Evolutionary conservation across 2,797 vertebrate species (phyloP), one percentile per base, ranked within the genome.

Genomic region (Hirundo rustica): DNA sequence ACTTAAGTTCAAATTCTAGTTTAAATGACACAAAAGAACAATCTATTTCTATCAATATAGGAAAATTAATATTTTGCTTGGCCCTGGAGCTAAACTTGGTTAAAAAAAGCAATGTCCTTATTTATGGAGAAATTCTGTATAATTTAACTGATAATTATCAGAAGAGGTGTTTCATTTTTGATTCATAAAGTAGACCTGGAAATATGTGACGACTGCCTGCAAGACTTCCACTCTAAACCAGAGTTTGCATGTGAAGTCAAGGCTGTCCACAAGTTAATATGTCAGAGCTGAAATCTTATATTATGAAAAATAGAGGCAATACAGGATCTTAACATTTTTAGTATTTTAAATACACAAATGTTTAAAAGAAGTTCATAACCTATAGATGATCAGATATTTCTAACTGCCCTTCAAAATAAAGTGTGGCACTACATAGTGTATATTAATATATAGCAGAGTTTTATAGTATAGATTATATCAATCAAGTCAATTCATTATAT

Each of bases 401-500:
- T 78, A 65, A 40, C 73, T 82, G 13, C 7, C 2, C 11, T 76
- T 40, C 36, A 26, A 93, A 73, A 30, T 34, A 27, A 20, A 50
- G 0, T 8, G 13, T n/a, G 42, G 4, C 22, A 23, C 34, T 66
- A 38, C 22, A 32, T 12, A 53, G 4, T 0, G 0, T 1, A 1
- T 29, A 54, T 38, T 66, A 50, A 54, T 47, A 32, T 9, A 32
- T 0, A 8, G 8, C 11, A 26, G 22, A 79, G 5, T 54, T 76
- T 45, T 32, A 26, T 9, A 34, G 11, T 40, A 18, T 7, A 21
- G 36, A 62, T 75, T 32, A 20, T 57, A 11, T 27, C 32, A 50
- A 67, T 34, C 19, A 45, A 54, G 18, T 45, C 2, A 70, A 48
- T 88, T 71, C 34, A 68, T 64, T 38, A 14, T 13, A 3, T 29